phyloP scores from a whole-genome alignment of 2,797 vertebrate genomes.

The Protonibea diacanthus region DNA sequence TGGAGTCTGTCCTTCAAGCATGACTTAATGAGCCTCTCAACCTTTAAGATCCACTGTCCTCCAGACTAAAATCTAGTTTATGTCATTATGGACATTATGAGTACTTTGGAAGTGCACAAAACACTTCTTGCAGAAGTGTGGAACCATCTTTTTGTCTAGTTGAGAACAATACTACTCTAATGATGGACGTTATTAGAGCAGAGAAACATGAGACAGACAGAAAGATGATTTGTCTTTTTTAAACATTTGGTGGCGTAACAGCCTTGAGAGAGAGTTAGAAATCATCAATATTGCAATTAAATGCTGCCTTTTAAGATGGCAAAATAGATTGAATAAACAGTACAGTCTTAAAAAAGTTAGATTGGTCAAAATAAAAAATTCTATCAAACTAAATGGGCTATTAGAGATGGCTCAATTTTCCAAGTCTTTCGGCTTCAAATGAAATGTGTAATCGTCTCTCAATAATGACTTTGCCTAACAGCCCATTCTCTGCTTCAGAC shows the following conservation, averaged over 20 bases:
- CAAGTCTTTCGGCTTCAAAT: conserved; percentile 51
- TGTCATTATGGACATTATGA: not conserved
- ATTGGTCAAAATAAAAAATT: conserved; percentile 20
- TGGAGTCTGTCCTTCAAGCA: conserved; percentile 28
- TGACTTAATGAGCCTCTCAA: conserved; percentile 4
- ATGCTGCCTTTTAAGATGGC: not conserved
- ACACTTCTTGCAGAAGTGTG: too few species aligned
- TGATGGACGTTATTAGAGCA: too few species aligned
- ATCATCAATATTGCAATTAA: conserved; percentile 19
- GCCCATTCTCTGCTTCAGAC: conserved; percentile 5
- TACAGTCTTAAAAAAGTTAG: not conserved
- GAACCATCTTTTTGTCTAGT: not conserved
- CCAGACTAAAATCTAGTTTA: conserved; percentile 7
- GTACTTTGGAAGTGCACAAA: not conserved
- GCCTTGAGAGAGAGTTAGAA: conserved; percentile 18
- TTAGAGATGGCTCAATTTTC: conserved; percentile 47
- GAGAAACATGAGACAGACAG: not conserved
- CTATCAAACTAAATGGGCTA: conserved; percentile 34
- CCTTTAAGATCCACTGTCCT: conserved; percentile 16
- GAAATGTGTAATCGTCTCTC: conserved; percentile 50
- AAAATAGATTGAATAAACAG: conserved; percentile 29
- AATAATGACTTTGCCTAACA: conserved; percentile 51
- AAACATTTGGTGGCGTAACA: not conserved
- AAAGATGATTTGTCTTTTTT: conserved; percentile 3
- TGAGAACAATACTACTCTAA: not conserved